Evolutionary conservation across 2,888 invertebrate species (phyloP), one percentile per base, ranked within the genome.

Genomic region (Lottia gigantea): DNA sequence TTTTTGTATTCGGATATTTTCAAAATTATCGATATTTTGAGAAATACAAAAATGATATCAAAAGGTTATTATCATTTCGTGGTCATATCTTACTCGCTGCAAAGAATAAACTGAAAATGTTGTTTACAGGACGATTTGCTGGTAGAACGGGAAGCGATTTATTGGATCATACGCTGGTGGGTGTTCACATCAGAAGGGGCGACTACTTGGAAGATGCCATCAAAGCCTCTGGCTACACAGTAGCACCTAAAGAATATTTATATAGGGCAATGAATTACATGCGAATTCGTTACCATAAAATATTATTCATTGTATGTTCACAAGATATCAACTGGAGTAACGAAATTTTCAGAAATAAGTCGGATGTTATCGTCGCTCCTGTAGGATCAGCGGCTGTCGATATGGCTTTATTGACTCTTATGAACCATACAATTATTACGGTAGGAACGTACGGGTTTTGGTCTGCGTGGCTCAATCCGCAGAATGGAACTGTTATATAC

Each of bases 371-470:
- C 12, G 19, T 19, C n/a, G 49, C 19, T 15, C 49, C 49, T 19
- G 16, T 49, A 19, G 49, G 49, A 1, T 19, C 49, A 1, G 49
- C 16, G 19, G n/a, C 16, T 19, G 49, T 49, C 8, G 49, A 49
- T 49, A 16, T 49, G n/a, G 49, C 49, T 8, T 19, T 49, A 16
- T 19, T 49, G 8, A 19, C 49, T 8, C 16, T 49, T 8, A 49
- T 49, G 49, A 19, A 49, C 19, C 49, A 49, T 19, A 49, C 19
- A 19, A 49, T 49, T 19, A 49, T 49, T 16, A 49, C 49, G 3
- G 49, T 49, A 16, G 49, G 49, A 49, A 49, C 49, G 19, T 49
- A 49, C 49, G 49, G 49, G 16, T 49, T 49, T 16, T 49, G 49
- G 49, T 16, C 49, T 11, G 16, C 49, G 19, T 49, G 49, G 19